Evolutionary conservation across 1,140 invertebrate genomes (phyloP).

Genomic region (Drosophila subobscura): DNA sequence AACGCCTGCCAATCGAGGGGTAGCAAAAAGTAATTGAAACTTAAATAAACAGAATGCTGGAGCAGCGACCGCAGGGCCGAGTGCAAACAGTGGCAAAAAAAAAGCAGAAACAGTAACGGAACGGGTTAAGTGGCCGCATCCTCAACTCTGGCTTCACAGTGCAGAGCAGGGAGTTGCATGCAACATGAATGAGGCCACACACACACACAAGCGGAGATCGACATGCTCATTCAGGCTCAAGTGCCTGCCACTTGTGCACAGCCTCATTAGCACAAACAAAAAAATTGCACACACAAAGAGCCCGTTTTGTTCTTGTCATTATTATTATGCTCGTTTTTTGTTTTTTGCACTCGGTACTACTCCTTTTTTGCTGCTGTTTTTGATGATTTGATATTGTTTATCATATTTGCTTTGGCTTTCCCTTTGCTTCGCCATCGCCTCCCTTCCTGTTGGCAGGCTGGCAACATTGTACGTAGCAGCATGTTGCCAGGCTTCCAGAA

Average conservation of each 20-base stretch:
- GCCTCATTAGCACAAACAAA: constrained; percentile 61
- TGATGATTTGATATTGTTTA: constrained; percentile 63
- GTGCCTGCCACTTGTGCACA: constrained; percentile 66
- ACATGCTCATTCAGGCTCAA: constrained; percentile 43
- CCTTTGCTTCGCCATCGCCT: neutral
- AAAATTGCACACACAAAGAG: constrained; percentile 41
- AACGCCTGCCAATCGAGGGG: constrained; percentile 39
- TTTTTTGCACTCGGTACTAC: constrained; percentile 5
- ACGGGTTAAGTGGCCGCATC: constrained; percentile 63
- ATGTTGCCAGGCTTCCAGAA: constrained; percentile 23
- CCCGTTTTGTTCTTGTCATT: constrained; percentile 46
- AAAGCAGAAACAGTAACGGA: constrained; percentile 5
- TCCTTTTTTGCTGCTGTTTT: constrained; percentile 30
- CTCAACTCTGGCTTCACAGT: constrained; percentile 40
- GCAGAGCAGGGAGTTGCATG: constrained; percentile 3
- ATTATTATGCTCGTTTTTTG: constrained; percentile 19
- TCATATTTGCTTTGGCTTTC: constrained; percentile 30
- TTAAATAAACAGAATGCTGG: constrained; percentile 68
- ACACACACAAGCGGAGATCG: neutral
- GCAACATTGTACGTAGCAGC: constrained; percentile 33
- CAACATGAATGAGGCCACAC: constrained; percentile 29
- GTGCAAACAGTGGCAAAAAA: constrained; percentile 37
- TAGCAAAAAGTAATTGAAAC: constrained; percentile 73
- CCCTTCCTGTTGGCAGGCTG: neutral
- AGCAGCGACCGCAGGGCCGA: constrained; percentile 53